phyloP scores from a whole-genome alignment of 2,113 vertebrate species.

The Sterrhoptilus dennistouni region DNA sequence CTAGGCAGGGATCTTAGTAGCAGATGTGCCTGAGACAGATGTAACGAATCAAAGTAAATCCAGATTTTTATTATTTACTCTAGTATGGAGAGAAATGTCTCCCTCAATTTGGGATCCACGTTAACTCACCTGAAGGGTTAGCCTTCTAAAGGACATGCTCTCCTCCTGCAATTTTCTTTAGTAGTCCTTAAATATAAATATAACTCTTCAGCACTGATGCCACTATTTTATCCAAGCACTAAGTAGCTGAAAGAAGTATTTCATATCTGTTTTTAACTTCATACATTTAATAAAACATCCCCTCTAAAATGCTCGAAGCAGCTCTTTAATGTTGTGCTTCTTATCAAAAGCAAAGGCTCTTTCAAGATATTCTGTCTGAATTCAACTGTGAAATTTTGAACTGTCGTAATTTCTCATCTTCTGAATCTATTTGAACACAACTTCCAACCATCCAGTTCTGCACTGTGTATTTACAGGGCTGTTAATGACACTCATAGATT shows the following conservation, averaged over 20 bases:
- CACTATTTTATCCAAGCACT: not conserved
- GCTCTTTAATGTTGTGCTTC: not conserved
- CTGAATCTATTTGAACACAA: not conserved
- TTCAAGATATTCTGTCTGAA: not conserved
- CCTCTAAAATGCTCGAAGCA: not conserved
- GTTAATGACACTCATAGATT: not conserved
- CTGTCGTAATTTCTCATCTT: not conserved
- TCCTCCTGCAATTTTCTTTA: accelerated
- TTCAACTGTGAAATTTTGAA: not conserved
- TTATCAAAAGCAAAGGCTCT: conserved; percentile 5
- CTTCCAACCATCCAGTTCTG: not conserved
- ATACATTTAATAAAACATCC: not conserved
- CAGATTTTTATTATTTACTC: not conserved
- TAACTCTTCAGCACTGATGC: not conserved
- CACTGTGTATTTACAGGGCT: not conserved
- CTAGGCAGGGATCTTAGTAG: not conserved
- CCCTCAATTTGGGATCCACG: not conserved
- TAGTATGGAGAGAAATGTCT: not conserved
- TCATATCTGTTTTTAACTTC: not conserved
- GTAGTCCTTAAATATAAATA: not conserved
- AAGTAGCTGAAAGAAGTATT: not conserved
- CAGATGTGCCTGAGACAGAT: not conserved
- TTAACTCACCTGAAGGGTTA: not conserved
- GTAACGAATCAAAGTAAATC: not conserved
- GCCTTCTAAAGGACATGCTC: accelerated